These are phyloP conservation scores for Drosophila meridiana DNA, from an alignment of 2,888 invertebrate species.

Conservation along the genomic window DNA sequence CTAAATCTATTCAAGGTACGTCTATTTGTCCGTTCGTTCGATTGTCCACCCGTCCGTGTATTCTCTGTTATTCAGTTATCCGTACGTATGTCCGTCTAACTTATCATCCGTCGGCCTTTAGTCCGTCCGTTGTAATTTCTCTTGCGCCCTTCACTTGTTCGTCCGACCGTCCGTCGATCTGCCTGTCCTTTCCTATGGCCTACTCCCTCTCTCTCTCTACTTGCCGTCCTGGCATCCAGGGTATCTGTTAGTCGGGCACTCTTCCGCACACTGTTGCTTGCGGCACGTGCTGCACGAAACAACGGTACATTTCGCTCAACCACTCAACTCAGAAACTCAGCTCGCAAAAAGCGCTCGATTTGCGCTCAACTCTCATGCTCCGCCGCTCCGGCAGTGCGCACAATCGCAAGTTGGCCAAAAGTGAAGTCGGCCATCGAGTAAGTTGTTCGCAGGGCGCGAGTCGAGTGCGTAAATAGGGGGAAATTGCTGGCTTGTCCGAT, in stretches of 20 bases:
- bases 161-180: background rate
- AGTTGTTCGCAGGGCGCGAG: background rate
- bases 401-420: conserved; percentile 26
- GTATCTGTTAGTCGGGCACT: background rate
- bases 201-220: too few relatives aligned
- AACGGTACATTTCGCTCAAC: conserved; percentile 48
- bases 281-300: conserved; percentile 36
- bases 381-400: conserved; percentile 33
- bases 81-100: too few relatives aligned
- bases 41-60: too few relatives aligned
- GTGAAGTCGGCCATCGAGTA: conserved; percentile 10
- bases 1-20: too few relatives aligned
- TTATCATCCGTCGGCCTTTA: too few relatives aligned
- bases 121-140: too few relatives aligned
- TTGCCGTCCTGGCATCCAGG: background rate
- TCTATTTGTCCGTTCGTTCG: too few relatives aligned
- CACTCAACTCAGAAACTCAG: conserved; percentile 9
- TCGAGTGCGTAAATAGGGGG: conserved; percentile 37
- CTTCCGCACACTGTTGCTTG: background rate
- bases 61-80: too few relatives aligned
- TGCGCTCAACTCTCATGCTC: background rate
- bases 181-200: too few relatives aligned
- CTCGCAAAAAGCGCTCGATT: conserved; percentile 2
- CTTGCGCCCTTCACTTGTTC: too few relatives aligned
- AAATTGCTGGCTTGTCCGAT: conserved; percentile 10